Evolutionary conservation across 2,797 vertebrate species (phyloP), one percentile per base, ranked within the genome.

Genomic region (Rhodeus uyekii): DNA sequence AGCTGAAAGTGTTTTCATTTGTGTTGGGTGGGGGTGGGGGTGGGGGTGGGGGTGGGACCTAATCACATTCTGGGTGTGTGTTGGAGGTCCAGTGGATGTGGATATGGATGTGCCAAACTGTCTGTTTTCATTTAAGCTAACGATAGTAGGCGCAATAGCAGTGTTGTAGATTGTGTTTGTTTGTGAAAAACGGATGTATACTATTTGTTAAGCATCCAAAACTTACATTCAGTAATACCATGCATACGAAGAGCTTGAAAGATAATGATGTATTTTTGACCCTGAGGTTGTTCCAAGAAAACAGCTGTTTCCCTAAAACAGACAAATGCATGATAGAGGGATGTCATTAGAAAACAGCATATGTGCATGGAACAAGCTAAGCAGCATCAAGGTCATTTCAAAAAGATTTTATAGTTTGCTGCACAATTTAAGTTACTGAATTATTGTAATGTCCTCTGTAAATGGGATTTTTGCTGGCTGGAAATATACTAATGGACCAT

Each of bases 191-290:
- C 1, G 1, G n/a, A 24, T 48, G 46, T 22, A 18, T 48, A 48
- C 18, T 27, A 58, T 27, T 27, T 12, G 14, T 8, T 1, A 58
- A 46, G 18, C n/a, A 29, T 27, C 24, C 3, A 38, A 65, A 27
- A 81, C 87, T 81, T 65, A 89, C 88, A 38, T 84, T 93, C 87
- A 89, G 92, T 86, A 32, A 94, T 91, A 74, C 92, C 92, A 39
- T 90, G 90, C 8, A 92, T 89, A 18, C 87, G 86, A 83, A 87
- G 85, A 27, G 77, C 74, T 65, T 84, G 83, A 61, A 87, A 87
- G 14, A 86, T 72, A 44, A 78, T 55, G 46, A 72, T 32, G 44
- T 78, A 87, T 38, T 19, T 76, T 8, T 38, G 80, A 9, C 87
- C 83, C 5, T 61, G 29, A 29, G 85, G 75, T 48, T 86, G 77